Evolutionary conservation across 2,113 vertebrate genomes (phyloP).

Genomic region (Caretta caretta): DNA sequence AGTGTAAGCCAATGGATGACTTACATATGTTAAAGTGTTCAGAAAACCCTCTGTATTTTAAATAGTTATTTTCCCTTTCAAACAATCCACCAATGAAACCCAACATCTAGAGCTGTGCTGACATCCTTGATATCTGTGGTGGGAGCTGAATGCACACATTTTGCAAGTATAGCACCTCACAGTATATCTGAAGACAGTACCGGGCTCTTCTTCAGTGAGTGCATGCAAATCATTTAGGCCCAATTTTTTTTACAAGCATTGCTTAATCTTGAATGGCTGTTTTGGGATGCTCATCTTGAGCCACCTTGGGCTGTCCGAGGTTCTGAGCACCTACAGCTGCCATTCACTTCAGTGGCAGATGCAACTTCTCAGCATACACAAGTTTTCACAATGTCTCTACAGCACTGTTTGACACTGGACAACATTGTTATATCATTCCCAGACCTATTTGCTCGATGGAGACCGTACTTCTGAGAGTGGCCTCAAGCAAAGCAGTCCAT

Average conservation of each 20-base stretch:
- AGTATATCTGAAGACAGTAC: neutral
- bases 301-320: neutral
- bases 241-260: neutral
- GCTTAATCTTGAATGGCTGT: neutral
- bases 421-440: too few species aligned
- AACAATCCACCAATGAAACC: slow-evolving; percentile 17
- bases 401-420: too few species aligned
- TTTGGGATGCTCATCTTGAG: neutral
- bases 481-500: too few species aligned
- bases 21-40: neutral
- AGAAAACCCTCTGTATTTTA: slow-evolving; percentile 28
- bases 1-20: neutral
- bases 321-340: neutral
- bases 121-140: neutral
- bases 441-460: too few species aligned
- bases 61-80: slow-evolving; percentile 12
- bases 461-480: too few species aligned
- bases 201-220: neutral
- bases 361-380: too few species aligned
- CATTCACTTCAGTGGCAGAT: neutral
- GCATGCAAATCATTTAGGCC: neutral
- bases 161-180: neutral
- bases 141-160: neutral
- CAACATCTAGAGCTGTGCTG: slow-evolving; percentile 22
- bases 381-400: too few species aligned